Evolutionary conservation across 2,113 vertebrate genomes (phyloP).

Genomic region (Neogobius melanostomus): DNA sequence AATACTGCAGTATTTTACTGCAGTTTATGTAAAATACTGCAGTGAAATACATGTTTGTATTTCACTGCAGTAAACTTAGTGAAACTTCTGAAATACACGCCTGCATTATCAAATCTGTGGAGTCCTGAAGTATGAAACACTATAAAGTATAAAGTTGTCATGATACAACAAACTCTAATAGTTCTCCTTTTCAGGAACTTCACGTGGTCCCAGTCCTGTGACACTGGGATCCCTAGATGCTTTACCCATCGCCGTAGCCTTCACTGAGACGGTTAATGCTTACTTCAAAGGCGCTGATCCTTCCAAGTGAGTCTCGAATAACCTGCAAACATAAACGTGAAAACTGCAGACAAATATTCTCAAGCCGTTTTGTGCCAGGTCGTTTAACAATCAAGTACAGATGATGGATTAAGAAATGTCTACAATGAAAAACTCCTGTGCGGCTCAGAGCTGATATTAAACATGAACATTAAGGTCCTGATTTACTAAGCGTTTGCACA

Average conservation of each 20-base stretch:
- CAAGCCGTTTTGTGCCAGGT: no score
- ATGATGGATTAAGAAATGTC: no score
- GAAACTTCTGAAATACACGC: slow-evolving; percentile 11
- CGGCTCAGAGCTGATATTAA: no score
- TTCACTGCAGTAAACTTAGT: slow-evolving; percentile 12
- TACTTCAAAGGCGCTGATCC: slow-evolving; percentile 99
- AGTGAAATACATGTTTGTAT: slow-evolving; percentile 31
- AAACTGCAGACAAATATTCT: no score
- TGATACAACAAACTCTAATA: slow-evolving; percentile 1
- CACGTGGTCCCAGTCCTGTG: slow-evolving; percentile 95
- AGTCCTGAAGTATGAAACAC: slow-evolving; percentile 9
- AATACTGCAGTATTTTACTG: slow-evolving; percentile 24
- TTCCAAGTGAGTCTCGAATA: slow-evolving; percentile 88
- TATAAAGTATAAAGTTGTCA: slow-evolving; percentile 21
- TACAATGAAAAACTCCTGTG: no score
- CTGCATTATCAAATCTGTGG: slow-evolving; percentile 37
- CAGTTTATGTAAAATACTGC: slow-evolving; percentile 8
- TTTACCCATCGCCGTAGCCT: slow-evolving; percentile 93
- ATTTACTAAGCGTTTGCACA: no score
- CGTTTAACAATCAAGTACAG: no score
- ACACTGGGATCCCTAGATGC: slow-evolving; percentile 92
- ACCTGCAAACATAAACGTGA: slow-evolving; percentile 8
- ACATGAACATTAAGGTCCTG: no score
- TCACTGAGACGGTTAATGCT: slow-evolving; percentile 96
- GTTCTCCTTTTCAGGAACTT: slow-evolving; percentile 84